Conservation (phyloP, 2,888 invertebrate genomes). For the Spisula subtruncata region DNA sequence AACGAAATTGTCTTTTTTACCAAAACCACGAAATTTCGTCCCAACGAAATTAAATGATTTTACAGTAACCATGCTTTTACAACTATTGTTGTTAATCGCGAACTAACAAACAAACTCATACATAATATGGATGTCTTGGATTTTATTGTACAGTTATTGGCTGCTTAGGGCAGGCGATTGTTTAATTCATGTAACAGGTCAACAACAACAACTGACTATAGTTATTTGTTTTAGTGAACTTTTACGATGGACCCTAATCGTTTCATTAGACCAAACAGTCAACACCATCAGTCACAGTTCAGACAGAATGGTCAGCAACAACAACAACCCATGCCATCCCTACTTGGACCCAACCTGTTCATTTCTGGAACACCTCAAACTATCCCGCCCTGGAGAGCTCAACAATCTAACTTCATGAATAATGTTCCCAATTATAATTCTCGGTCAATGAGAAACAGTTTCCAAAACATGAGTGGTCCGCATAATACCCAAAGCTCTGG, state of each 20-base stretch:
- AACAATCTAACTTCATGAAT: background rate
- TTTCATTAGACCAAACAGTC: background rate
- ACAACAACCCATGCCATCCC: background rate
- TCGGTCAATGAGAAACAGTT: background rate
- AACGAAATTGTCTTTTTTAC: too few relatives aligned
- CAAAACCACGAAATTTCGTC: too few relatives aligned
- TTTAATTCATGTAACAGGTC: too few relatives aligned
- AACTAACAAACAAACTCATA: too few relatives aligned
- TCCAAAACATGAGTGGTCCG: background rate
- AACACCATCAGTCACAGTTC: background rate
- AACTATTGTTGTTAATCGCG: too few relatives aligned
- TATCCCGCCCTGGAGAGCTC: background rate
- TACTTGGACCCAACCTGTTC: background rate
- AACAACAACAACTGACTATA: background rate
- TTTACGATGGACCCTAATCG: background rate
- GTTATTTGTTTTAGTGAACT: conserved; percentile 7
- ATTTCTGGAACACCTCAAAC: background rate
- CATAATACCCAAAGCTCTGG: background rate
- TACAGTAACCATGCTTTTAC: too few relatives aligned
- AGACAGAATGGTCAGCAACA: background rate
- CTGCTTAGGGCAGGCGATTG: too few relatives aligned
- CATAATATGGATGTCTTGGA: too few relatives aligned
- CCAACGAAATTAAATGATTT: too few relatives aligned
- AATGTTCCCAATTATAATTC: background rate
- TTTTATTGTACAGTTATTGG: too few relatives aligned